Evolutionary conservation across 2,797 vertebrate genomes (phyloP).

Genomic region (Geotrypetes seraphini): DNA sequence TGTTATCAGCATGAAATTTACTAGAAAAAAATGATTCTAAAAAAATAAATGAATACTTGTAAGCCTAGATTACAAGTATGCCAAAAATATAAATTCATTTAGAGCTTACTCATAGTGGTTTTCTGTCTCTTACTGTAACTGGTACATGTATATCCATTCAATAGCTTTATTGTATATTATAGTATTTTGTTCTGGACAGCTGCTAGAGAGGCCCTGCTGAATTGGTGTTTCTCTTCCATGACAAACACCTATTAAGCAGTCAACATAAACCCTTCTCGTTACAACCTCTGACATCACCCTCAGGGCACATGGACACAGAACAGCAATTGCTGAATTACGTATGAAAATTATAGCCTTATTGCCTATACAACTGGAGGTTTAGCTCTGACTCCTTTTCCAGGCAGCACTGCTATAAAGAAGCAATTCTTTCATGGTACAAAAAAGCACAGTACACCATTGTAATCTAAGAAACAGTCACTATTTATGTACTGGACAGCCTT

Average conservation of each 20-base stretch:
- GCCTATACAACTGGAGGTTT: slow-evolving; percentile 58
- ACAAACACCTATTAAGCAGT: slow-evolving; percentile 55
- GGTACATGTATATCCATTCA: slow-evolving; percentile 27
- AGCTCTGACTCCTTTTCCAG: slow-evolving; percentile 46
- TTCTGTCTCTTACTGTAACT: slow-evolving; percentile 10
- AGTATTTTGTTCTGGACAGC: slow-evolving; percentile 33
- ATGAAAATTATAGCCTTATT: slow-evolving; percentile 67
- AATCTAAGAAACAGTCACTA: slow-evolving; percentile 70
- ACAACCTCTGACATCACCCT: slow-evolving; percentile 51
- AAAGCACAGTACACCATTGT: slow-evolving; percentile 74
- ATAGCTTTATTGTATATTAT: slow-evolving; percentile 25
- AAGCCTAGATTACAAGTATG: not conserved
- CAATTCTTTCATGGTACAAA: slow-evolving; percentile 61
- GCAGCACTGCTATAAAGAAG: slow-evolving; percentile 53
- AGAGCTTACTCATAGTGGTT: slow-evolving; percentile 5
- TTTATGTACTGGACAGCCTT: slow-evolving; percentile 65
- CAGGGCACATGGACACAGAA: slow-evolving; percentile 47
- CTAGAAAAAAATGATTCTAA: no score
- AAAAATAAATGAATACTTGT: slow-evolving; percentile 11
- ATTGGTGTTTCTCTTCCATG: slow-evolving; percentile 37
- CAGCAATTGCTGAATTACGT: slow-evolving; percentile 41
- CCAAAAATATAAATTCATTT: slow-evolving; percentile 8
- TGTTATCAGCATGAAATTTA: no score
- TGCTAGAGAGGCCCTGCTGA: slow-evolving; percentile 34
- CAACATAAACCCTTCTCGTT: slow-evolving; percentile 44